Evolutionary conservation across 2,113 vertebrate genomes (phyloP).

Genomic region (Cairina moschata): DNA sequence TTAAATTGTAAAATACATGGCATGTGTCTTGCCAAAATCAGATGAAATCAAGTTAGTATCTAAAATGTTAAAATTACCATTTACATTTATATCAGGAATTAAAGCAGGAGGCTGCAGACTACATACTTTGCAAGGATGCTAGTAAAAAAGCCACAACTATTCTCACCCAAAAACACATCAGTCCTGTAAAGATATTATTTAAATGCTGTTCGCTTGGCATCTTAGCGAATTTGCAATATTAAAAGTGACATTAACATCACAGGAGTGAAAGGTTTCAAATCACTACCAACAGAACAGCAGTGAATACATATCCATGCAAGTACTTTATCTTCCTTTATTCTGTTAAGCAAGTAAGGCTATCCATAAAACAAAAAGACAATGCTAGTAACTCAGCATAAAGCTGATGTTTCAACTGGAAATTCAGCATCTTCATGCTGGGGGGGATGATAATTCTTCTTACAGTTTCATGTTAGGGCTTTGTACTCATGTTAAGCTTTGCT

Average conservation of each 20-base stretch:
- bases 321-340: not conserved
- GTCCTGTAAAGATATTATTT: not conserved
- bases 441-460: not conserved
- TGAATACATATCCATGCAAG: not conserved
- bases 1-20: not conserved
- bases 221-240: slow-evolving; percentile 26
- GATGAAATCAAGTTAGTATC: slow-evolving; percentile 13
- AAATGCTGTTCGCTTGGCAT: not conserved
- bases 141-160: not conserved
- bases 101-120: not conserved
- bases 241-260: slow-evolving; percentile 41
- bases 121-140: not conserved
- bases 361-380: not conserved
- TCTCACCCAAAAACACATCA: not conserved
- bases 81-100: slow-evolving; percentile 21
- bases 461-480: not conserved
- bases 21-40: slow-evolving; percentile 8
- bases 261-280: slow-evolving; percentile 30
- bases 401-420: not conserved
- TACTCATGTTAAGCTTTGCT: not conserved
- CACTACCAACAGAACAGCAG: not conserved
- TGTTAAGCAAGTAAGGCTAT: not conserved
- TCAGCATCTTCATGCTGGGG: not conserved
- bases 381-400: not conserved
- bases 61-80: slow-evolving; percentile 55